A percentile compares a stretch with the other conserved stretches of the same genome.
phyloP scores from a whole-genome alignment of 2,113 vertebrate species.

The Sisor rabdophorus region DNA sequence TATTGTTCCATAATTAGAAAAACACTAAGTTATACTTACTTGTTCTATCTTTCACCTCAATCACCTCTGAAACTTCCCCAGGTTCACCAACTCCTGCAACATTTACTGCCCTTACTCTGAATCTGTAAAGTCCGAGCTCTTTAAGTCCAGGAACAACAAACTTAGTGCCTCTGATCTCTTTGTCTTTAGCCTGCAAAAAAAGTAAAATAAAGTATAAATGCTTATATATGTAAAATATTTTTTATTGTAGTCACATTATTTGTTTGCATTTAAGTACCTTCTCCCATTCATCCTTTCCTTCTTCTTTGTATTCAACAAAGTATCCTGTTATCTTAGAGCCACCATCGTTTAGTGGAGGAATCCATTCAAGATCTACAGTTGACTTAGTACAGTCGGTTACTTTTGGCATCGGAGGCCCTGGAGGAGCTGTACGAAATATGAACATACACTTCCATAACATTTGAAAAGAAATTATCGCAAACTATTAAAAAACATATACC shows the following conservation, averaged over 20 bases:
- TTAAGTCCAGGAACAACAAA: conserved; percentile 87
- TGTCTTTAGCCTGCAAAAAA: conserved; percentile 85
- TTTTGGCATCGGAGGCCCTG: conserved; percentile 89
- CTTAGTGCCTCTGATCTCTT: conserved; percentile 92
- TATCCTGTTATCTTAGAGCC: conserved; percentile 95
- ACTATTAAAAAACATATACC: neutral
- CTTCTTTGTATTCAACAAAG: conserved; percentile 91
- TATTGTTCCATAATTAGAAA: neutral
- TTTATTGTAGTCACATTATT: neutral
- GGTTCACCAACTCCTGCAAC: conserved; percentile 89
- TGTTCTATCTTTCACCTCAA: conserved; percentile 93
- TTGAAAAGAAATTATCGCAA: neutral
- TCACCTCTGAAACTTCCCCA: conserved; percentile 84
- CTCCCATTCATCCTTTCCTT: conserved; percentile 87
- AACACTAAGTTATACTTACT: conserved; percentile 71
- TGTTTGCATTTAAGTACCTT: conserved; percentile 68
- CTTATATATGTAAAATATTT: neutral
- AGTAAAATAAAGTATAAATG: neutral
- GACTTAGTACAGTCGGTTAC: conserved; percentile 95
- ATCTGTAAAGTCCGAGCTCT: conserved; percentile 89
- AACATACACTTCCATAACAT: neutral
- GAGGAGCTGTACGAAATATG: conserved; percentile 74
- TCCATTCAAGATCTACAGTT: conserved; percentile 92
- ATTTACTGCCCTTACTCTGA: conserved; percentile 92
- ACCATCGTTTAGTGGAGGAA: conserved; percentile 84